phyloP scores from a whole-genome alignment of 2,888 invertebrate genomes.

The Endotricha flammealis region DNA sequence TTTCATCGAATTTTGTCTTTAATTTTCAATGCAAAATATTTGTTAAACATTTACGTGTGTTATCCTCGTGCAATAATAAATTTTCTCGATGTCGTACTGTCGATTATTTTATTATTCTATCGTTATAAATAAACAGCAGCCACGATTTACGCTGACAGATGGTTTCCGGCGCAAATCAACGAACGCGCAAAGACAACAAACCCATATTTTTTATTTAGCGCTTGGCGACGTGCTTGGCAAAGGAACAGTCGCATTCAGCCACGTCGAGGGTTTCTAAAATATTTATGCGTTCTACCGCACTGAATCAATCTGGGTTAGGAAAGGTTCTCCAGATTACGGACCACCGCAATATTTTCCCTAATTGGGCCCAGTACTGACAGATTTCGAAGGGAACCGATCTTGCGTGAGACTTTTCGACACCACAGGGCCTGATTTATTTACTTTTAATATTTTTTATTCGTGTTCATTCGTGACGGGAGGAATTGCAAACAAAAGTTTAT shows the following conservation, averaged over 20 bases:
- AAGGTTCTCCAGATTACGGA: conserved; percentile 39
- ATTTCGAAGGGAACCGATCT: conserved; percentile 24
- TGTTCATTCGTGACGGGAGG: conserved; percentile 1
- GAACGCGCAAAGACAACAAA: conserved; percentile 29
- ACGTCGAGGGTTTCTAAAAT: conserved; percentile 37
- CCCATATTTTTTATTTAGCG: conserved; percentile 43
- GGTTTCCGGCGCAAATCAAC: conserved; percentile 22
- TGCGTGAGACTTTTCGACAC: conserved; percentile 19
- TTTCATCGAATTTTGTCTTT: too few relatives aligned
- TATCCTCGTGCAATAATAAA: too few relatives aligned
- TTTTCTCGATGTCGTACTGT: too few relatives aligned
- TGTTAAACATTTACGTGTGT: too few relatives aligned
- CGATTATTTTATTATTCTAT: too few relatives aligned
- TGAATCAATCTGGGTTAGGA: conserved; percentile 48
- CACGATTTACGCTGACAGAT: conserved; percentile 13
- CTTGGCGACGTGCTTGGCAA: conserved; percentile 29
- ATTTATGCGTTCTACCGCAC: conserved; percentile 45
- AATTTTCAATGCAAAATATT: too few relatives aligned
- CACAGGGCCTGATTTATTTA: conserved; percentile 5
- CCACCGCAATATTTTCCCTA: conserved; percentile 46
- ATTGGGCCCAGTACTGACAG: conserved; percentile 34
- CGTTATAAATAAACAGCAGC: background rate
- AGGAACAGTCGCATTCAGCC: conserved; percentile 35
- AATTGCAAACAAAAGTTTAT: conserved; percentile 12
- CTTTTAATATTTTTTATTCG: background rate